Evolutionary conservation across 2,113 vertebrate species (phyloP), one percentile per base, ranked within the genome.

Genomic region (Coracopsis vasa): DNA sequence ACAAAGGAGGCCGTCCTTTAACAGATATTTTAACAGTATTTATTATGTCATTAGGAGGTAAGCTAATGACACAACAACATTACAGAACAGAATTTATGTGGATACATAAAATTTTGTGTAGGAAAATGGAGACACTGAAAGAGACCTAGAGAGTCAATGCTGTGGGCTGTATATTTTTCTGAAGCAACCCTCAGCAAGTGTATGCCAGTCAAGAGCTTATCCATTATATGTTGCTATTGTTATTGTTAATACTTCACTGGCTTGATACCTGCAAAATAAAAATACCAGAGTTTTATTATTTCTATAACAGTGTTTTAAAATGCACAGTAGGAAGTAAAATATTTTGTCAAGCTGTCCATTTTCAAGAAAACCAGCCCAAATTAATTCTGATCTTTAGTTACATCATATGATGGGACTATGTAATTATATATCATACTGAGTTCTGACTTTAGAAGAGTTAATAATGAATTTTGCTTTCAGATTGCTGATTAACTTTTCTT

Each of bases 381-480:
- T 89, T 73, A 95, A 83, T 94, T 91, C 82, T 70, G 29, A 81
- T 86, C 21, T 79, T 94, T 62, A 23, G 17, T 44, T 77, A n/a
- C n/a, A n/a, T n/a, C n/a, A n/a, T n/a, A n/a, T n/a, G n/a, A n/a
- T n/a, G n/a, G n/a, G n/a, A n/a, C n/a, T n/a, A n/a, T n/a, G n/a
- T n/a, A n/a, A n/a, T n/a, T n/a, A n/a, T n/a, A n/a, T n/a, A n/a
- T 80, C 28, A n/a, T 54, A 42, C 14, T 51, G 56, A 94, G 16
- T 69, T 90, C 23, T 83, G 66, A 81, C 29, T n/a, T 77, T 78
- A 89, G 74, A 85, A 41, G 20, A 78, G 6, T 74, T 82, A 20
- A 62, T 85, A 82, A 85, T 88, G 11, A 85, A 33, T 90, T 97
- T 85, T 94, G 5, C 10, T 82, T 87, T 95, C 39, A 47, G n/a